A percentile compares a stretch with the other conserved stretches of the same genome.
These are phyloP conservation scores for Barnardius zonarius DNA, from an alignment of 2,113 vertebrate genomes.

Conservation along the genomic window DNA sequence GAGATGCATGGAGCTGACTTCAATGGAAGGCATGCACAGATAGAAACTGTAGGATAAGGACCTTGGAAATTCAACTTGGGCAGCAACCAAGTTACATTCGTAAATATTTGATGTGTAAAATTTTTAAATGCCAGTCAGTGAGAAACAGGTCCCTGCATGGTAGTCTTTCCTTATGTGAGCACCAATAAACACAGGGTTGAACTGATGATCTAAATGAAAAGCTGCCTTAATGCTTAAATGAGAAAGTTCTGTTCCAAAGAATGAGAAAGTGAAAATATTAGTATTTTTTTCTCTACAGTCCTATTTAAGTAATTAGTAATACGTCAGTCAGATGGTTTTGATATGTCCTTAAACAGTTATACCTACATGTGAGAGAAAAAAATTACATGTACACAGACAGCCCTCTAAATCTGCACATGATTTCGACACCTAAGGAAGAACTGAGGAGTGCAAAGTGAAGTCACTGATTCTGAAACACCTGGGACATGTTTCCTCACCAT, in stretches of 20 bases:
- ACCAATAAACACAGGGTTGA: background rate
- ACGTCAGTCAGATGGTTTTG: background rate
- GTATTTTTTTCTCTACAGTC: background rate
- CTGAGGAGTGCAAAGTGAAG: background rate
- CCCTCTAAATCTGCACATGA: fast-evolving
- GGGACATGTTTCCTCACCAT: background rate
- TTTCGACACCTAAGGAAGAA: background rate
- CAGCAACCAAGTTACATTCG: background rate
- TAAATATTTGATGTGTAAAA: conserved; percentile 48
- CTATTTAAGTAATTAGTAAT: background rate
- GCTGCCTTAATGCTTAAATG: background rate
- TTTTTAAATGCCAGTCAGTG: background rate
- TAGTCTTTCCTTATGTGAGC: background rate
- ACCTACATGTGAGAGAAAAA: background rate
- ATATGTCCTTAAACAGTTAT: background rate
- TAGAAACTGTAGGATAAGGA: background rate
- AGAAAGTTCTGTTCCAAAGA: background rate
- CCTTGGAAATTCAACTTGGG: conserved; percentile 41
- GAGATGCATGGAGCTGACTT: background rate
- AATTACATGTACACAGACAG: fast-evolving
- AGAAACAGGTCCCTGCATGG: background rate
- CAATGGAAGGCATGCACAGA: background rate
- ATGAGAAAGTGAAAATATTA: background rate
- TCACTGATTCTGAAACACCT: background rate
- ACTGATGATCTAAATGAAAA: background rate